Percentiles rank a stretch among this genome's conserved stretches.
These are phyloP conservation scores for Chunga burmeisteri DNA, from an alignment of 2,113 vertebrate species.

Conservation along the genomic window DNA sequence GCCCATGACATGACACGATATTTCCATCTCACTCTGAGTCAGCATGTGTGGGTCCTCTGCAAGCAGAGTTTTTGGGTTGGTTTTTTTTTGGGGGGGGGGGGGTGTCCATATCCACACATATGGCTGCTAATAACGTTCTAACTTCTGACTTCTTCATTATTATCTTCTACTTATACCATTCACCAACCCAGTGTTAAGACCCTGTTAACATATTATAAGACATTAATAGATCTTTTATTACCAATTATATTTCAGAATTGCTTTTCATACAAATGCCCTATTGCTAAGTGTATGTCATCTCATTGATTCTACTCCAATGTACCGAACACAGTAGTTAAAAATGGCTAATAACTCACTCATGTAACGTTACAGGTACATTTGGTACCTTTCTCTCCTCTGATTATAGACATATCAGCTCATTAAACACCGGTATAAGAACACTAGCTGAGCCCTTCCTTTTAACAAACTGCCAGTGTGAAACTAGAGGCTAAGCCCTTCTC, in stretches of 20 bases:
- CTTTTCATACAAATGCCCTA: constrained; percentile 53
- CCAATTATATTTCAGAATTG: constrained; percentile 58
- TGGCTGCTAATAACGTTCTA: not conserved
- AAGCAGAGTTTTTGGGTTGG: too few species aligned
- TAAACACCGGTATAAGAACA: constrained; percentile 58
- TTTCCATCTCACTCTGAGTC: not conserved
- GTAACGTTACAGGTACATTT: constrained; percentile 66
- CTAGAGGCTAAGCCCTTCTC: constrained; percentile 44
- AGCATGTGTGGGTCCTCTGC: not conserved
- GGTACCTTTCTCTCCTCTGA: constrained; percentile 49
- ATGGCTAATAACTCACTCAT: constrained; percentile 64
- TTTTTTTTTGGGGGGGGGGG: not conserved
- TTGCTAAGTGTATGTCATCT: constrained; percentile 37
- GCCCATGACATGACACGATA: not conserved
- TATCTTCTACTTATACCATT: constrained; percentile 16
- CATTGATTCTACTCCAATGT: constrained; percentile 35
- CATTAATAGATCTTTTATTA: constrained; percentile 64
- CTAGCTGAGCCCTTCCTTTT: constrained; percentile 51
- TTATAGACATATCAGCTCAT: constrained; percentile 69
- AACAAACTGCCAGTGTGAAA: constrained; percentile 53
- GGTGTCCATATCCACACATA: not conserved
- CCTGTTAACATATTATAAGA: constrained; percentile 33
- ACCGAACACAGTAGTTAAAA: constrained; percentile 37
- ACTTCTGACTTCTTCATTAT: constrained; percentile 52
- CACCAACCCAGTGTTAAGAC: not conserved